Percentiles rank a stretch among this genome's conserved stretches.
These are phyloP conservation scores for Drosophila atroscutellata DNA, from an alignment of 2,888 invertebrate species.

Conservation along the genomic window DNA sequence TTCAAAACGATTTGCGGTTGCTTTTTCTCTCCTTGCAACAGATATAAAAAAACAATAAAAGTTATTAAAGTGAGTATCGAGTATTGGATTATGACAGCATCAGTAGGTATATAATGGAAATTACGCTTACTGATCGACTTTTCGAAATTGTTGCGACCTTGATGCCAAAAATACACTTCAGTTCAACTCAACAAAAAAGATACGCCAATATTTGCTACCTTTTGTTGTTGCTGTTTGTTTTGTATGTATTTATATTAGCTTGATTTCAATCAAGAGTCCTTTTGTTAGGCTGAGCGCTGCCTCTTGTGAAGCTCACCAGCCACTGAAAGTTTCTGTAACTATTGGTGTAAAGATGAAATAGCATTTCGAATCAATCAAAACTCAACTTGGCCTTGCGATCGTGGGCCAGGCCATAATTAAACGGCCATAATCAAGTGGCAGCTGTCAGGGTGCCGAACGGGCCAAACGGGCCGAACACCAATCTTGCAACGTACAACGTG, in stretches of 20 bases:
- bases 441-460: slow-evolving; percentile 45
- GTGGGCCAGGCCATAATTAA: slow-evolving; percentile 56
- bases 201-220: neutral
- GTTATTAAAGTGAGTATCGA: slow-evolving; percentile 18
- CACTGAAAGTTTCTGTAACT: slow-evolving; percentile 9
- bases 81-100: slow-evolving; percentile 30
- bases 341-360: slow-evolving; percentile 42
- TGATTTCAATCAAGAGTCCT: neutral
- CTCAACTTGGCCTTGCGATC: slow-evolving; percentile 70
- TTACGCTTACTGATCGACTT: slow-evolving; percentile 29
- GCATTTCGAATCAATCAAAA: slow-evolving; percentile 74
- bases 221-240: neutral
- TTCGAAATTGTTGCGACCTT: slow-evolving; percentile 34
- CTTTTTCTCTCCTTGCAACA: slow-evolving; percentile 1
- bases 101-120: slow-evolving; percentile 18
- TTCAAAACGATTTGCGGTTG: slow-evolving; percentile 59
- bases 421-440: slow-evolving; percentile 49
- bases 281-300: neutral
- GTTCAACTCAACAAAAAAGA: slow-evolving; percentile 7
- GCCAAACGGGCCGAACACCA: slow-evolving; percentile 26
- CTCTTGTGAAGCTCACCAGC: neutral
- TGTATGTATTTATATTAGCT: neutral
- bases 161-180: slow-evolving; percentile 13
- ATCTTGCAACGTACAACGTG: slow-evolving; percentile 19
- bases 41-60: slow-evolving; percentile 33